Percentiles rank a stretch among this genome's conserved stretches.
Evolutionary conservation across 2,888 invertebrate genomes (phyloP).

Genomic region (Limnephilus auricula): DNA sequence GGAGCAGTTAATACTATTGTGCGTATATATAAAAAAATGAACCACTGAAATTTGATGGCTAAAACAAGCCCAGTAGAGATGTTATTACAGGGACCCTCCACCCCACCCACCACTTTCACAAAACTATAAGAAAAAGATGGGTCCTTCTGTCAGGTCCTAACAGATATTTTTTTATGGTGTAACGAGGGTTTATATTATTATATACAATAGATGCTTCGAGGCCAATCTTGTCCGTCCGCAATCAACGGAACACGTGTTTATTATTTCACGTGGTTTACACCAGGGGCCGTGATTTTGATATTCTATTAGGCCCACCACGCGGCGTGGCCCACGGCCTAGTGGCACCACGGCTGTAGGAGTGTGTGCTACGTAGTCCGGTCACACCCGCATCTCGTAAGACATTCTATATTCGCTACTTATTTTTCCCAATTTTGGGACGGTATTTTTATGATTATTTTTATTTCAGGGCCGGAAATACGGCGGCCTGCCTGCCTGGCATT

Average conservation of each 20-base stretch:
- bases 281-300: constrained; percentile 35
- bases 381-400: constrained; percentile 42
- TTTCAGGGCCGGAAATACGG: constrained; percentile 28
- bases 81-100: too few species aligned
- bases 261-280: constrained; percentile 34
- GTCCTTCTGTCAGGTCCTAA: background rate
- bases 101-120: too few species aligned
- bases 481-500: constrained; percentile 31
- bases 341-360: background rate
- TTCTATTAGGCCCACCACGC: constrained; percentile 33
- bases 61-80: too few species aligned
- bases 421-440: constrained; percentile 37
- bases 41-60: too few species aligned
- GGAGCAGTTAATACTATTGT: too few species aligned
- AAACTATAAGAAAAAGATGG: too few species aligned
- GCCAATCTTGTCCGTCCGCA: background rate
- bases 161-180: background rate
- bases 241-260: constrained; percentile 47
- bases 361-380: constrained; percentile 34
- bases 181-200: background rate
- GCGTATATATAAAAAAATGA: too few species aligned
- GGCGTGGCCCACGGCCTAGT: background rate
- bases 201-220: background rate
- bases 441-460: constrained; percentile 17
- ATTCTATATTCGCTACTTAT: constrained; percentile 38